phyloP scores from a whole-genome alignment of 2,888 invertebrate genomes.

The Drosophila mimetica region DNA sequence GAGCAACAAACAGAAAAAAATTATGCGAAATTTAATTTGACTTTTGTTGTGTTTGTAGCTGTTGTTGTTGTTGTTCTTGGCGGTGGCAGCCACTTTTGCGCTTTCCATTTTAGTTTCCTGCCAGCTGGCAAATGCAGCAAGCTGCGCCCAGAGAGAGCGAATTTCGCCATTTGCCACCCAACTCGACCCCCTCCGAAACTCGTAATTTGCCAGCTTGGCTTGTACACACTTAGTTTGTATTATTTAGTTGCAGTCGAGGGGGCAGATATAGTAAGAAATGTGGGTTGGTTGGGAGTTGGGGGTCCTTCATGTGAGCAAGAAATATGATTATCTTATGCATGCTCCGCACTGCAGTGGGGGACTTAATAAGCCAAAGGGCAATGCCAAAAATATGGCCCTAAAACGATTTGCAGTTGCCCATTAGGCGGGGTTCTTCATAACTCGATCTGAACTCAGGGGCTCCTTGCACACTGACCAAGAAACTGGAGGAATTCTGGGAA shows the following conservation, averaged over 20 bases:
- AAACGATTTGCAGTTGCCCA: slow-evolving; percentile 32
- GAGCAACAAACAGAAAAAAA: slow-evolving; percentile 54
- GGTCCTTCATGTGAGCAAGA: slow-evolving; percentile 54
- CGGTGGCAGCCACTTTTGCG: slow-evolving; percentile 65
- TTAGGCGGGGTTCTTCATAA: slow-evolving; percentile 12
- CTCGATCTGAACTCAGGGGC: neutral
- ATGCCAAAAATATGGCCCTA: slow-evolving; percentile 29
- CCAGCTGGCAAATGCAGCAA: slow-evolving; percentile 73
- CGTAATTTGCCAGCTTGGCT: slow-evolving; percentile 75
- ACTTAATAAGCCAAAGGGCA: slow-evolving; percentile 29
- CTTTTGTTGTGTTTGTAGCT: slow-evolving; percentile 55
- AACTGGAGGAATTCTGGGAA: neutral
- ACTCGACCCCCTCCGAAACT: slow-evolving; percentile 28
- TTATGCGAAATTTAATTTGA: slow-evolving; percentile 80
- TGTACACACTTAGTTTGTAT: slow-evolving; percentile 72
- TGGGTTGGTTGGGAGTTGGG: slow-evolving; percentile 4
- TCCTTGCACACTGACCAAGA: neutral
- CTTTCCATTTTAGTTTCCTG: slow-evolving; percentile 67
- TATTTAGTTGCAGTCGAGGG: slow-evolving; percentile 66
- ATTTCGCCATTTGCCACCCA: slow-evolving; percentile 1
- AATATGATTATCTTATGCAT: slow-evolving; percentile 77
- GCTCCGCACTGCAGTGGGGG: slow-evolving; percentile 61
- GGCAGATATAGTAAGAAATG: neutral
- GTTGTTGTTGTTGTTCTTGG: slow-evolving; percentile 39
- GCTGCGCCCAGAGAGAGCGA: slow-evolving; percentile 56